These are phyloP conservation scores for Pilophorus perplexus DNA, from an alignment of 2,888 invertebrate genomes.

Conservation along the genomic window DNA sequence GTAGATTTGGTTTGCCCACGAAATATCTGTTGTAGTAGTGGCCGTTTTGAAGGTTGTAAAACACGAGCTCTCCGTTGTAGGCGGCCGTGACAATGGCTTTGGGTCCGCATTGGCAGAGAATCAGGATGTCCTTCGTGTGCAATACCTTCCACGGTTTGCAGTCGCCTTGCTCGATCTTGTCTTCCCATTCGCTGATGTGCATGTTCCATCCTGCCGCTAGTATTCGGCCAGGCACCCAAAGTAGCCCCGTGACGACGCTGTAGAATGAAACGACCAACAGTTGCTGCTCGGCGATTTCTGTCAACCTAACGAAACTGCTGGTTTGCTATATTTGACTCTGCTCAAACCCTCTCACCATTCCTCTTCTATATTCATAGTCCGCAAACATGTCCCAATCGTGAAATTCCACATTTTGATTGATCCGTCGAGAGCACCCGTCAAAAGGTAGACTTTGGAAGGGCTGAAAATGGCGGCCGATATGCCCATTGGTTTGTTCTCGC, in stretches of 20 bases:
- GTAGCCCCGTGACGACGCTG: constrained; percentile 57
- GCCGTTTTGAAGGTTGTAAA: constrained; percentile 81
- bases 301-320: no score
- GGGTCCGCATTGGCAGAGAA: constrained; percentile 64
- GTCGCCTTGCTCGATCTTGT: constrained; percentile 52
- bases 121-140: constrained; percentile 73
- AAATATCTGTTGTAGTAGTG: constrained; percentile 62
- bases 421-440: constrained; percentile 63
- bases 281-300: no score
- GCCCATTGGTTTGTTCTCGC: constrained; percentile 65
- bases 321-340: no score
- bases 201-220: constrained; percentile 77
- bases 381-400: constrained; percentile 71
- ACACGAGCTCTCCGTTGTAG: constrained; percentile 73
- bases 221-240: constrained; percentile 60
- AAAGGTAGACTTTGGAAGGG: constrained; percentile 66
- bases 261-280: no score
- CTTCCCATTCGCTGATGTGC: constrained; percentile 67
- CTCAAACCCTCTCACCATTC: constrained; percentile 59
- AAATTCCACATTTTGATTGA: constrained; percentile 71
- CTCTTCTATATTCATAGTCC: constrained; percentile 59
- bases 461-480: constrained; percentile 77
- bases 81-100: constrained; percentile 71
- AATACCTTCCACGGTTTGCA: constrained; percentile 67
- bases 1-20: constrained; percentile 56